Conservation (phyloP, 2,888 invertebrate genomes). For the Erynnis tages region DNA sequence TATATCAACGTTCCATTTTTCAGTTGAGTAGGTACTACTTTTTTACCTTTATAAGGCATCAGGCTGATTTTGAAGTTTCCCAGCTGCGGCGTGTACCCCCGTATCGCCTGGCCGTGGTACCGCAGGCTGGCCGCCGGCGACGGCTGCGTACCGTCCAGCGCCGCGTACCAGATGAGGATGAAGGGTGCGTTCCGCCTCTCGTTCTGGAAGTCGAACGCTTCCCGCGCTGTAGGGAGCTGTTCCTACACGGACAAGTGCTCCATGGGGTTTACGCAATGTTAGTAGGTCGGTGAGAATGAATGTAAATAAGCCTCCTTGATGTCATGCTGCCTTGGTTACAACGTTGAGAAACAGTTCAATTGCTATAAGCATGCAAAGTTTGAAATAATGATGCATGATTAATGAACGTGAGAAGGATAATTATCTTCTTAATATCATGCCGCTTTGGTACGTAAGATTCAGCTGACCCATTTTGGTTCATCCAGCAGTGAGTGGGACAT, state of each 20-base stretch:
- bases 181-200: constrained; percentile 62
- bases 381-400: too few species aligned
- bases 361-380: too few species aligned
- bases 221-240: constrained; percentile 21
- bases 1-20: too few species aligned
- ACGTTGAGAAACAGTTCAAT: too few species aligned
- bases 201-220: constrained; percentile 30
- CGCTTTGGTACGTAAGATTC: too few species aligned
- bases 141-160: constrained; percentile 85
- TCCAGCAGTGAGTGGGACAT: too few species aligned
- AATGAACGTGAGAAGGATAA: too few species aligned
- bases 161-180: constrained; percentile 90
- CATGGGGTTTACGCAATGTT: background rate
- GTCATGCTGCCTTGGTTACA: too few species aligned
- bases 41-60: constrained; percentile 52
- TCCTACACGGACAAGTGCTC: constrained; percentile 17
- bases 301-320: too few species aligned
- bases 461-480: too few species aligned
- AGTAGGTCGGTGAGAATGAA: background rate
- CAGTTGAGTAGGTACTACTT: too few species aligned
- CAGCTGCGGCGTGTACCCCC: constrained; percentile 89
- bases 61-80: constrained; percentile 86
- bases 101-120: constrained; percentile 78
- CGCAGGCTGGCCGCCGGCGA: constrained; percentile 45
- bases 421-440: too few species aligned